A percentile compares a stretch with the other conserved stretches of the same genome.
phyloP scores from a whole-genome alignment of 2,888 invertebrate genomes.

The Drosophila macrothrix region DNA sequence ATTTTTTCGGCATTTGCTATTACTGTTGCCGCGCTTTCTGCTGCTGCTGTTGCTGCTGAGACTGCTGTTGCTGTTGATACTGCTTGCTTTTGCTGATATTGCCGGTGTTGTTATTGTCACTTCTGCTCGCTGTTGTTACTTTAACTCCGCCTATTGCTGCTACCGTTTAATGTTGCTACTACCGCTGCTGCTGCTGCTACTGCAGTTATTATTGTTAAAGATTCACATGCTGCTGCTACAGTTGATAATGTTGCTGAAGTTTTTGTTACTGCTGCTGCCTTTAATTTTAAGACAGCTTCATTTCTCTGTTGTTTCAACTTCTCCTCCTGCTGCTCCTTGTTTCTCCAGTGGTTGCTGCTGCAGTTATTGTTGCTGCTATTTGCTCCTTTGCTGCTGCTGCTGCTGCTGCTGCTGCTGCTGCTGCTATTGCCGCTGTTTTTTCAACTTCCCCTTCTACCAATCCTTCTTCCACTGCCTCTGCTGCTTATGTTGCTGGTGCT shows the following conservation, averaged over 20 bases:
- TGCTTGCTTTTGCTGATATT: not conserved
- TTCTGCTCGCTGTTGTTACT: not conserved
- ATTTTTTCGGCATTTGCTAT: not conserved
- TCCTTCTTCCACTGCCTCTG: not conserved
- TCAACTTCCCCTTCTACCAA: not conserved
- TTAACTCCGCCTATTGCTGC: not conserved
- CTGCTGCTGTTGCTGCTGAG: not conserved
- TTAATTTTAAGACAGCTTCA: not conserved
- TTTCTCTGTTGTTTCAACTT: not conserved
- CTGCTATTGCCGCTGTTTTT: not conserved
- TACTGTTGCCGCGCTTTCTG: conserved; percentile 11
- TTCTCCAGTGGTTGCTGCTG: not conserved
- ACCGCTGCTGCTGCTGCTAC: not conserved
- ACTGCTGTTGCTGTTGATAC: not conserved
- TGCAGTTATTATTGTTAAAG: not conserved
- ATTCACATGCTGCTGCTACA: not conserved
- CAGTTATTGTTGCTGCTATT: not conserved
- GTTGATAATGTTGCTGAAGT: conserved; percentile 1
- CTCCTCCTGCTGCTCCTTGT: not conserved
- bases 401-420: not conserved
- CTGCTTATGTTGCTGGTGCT: conserved; percentile 5
- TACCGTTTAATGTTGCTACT: not conserved
- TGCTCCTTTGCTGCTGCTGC: not conserved
- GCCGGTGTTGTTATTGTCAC: not conserved
- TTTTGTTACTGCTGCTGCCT: not conserved